Evolutionary conservation across 2,888 invertebrate genomes (phyloP).

Genomic region (Isotomurus palustris): DNA sequence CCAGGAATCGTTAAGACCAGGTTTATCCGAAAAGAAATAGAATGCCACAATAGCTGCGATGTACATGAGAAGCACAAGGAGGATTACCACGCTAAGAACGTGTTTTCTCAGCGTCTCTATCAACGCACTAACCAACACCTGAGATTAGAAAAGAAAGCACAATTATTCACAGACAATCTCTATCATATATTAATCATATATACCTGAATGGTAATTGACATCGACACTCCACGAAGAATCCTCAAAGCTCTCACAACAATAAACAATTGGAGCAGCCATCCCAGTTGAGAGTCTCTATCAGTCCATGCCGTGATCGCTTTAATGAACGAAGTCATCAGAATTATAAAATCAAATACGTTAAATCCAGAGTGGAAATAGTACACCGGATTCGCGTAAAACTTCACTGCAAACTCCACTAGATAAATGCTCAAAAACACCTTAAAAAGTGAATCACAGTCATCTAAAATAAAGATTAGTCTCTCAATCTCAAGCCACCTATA

Average conservation of each 20-base stretch:
- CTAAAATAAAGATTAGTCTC: not conserved
- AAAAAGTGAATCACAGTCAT: not conserved
- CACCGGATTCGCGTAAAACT: conserved; percentile 41
- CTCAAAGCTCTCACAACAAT: conserved; percentile 38
- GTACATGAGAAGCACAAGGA: conserved; percentile 40
- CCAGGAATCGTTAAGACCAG: conserved; percentile 15
- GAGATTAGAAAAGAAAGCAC: not conserved
- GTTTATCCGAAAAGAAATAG: conserved; percentile 30
- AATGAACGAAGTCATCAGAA: conserved; percentile 32
- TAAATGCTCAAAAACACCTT: conserved; percentile 43
- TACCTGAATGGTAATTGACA: conserved; percentile 41
- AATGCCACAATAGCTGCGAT: conserved; percentile 41
- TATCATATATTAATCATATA: not conserved
- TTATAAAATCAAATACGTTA: conserved; percentile 42
- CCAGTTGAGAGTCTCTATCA: too few relatives aligned
- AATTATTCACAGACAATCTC: not conserved
- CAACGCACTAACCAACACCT: conserved; percentile 40
- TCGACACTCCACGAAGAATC: conserved; percentile 39
- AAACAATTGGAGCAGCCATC: conserved; percentile 33
- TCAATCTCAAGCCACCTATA: not conserved
- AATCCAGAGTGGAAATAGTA: conserved; percentile 39
- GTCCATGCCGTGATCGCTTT: conserved; percentile 32
- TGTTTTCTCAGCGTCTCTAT: conserved; percentile 41
- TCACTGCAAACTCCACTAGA: conserved; percentile 35
- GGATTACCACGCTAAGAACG: conserved; percentile 40